Evolutionary conservation across 2,888 invertebrate species (phyloP).

Genomic region (Megalurothrips usitatus): DNA sequence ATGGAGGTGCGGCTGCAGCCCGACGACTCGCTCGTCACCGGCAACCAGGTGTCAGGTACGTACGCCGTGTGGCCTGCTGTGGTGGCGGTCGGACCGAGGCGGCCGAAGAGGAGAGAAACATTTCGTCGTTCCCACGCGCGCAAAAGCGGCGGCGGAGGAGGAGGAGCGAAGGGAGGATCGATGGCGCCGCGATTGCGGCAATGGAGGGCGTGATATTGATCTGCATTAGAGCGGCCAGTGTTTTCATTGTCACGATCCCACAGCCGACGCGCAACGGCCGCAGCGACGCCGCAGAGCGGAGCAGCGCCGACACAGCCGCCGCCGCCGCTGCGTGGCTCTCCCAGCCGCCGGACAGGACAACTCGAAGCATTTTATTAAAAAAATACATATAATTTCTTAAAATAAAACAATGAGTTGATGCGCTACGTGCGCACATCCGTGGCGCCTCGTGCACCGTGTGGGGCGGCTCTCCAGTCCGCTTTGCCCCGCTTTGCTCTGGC

Average conservation of each 20-base stretch:
- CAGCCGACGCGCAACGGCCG: not conserved
- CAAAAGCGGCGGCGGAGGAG: conserved; percentile 36
- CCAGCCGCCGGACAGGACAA: not conserved
- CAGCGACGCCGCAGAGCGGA: not conserved
- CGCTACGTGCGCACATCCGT: too few relatives aligned
- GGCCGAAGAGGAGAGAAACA: not conserved
- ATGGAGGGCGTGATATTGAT: conserved; percentile 27
- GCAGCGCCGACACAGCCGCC: not conserved
- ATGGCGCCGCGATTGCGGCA: conserved; percentile 38
- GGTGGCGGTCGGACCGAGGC: too few relatives aligned
- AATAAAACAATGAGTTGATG: too few relatives aligned
- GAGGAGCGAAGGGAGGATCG: conserved; percentile 33
- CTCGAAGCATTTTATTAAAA: too few relatives aligned
- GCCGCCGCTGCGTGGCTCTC: not conserved
- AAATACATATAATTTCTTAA: too few relatives aligned
- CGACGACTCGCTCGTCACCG: conserved; percentile 53
- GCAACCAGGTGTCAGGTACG: conserved; percentile 47
- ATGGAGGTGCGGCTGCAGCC: conserved; percentile 73
- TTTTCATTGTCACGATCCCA: conserved; percentile 6
- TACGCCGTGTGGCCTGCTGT: not conserved
- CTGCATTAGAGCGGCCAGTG: not conserved
- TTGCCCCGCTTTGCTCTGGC: too few relatives aligned
- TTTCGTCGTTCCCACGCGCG: not conserved
- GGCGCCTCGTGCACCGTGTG: too few relatives aligned
- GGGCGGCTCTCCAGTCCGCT: too few relatives aligned